Evolutionary conservation across 2,888 invertebrate genomes (phyloP), one percentile per base, ranked within the genome.

Genomic region (Agrotis puta): DNA sequence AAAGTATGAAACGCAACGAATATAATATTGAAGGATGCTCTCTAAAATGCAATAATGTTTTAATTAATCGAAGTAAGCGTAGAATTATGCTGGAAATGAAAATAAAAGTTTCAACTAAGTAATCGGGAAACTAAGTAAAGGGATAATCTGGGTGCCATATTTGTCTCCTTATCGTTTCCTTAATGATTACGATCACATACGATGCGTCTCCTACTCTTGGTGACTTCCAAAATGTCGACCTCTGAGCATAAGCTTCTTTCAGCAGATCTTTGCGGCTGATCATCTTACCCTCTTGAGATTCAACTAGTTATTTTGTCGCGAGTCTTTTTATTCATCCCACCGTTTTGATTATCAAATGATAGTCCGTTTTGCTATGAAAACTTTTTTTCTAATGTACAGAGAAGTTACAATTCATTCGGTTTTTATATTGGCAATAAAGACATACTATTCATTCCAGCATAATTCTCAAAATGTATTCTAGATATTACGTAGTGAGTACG

Each of bases 401-500:
- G 11, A 39, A 11, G 39, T 39, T 11, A 9, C 9, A 11, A 1
- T 39, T 39, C 39, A 1, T 39, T 2, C n/a, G n/a, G 39, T 39
- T 39, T 39, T 39, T 33, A 33, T 33, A 33, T 33, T 33, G 33
- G 33, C 33, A 33, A 33, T 1, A 1, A 33, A 33, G 11, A 39
- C 39, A 39, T 11, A 11, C 39, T 18, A 22, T n/a, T 9, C 20
- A 64, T 78, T 78, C 68, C 64, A 77, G 64, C 64, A n/a, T 67
- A 54, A 47, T 70, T 70, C 61, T 64, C 24, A 43, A 39, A 61
- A 51, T n/a, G n/a, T 81, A 27, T 39, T 50, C 39, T 77, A 72
- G 78, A 65, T 56, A 50, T 53, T 68, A 81, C 67, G 58, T 77
- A 77, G 58, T 62, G n/a, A 53, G 56, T 65, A 82, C 67, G 76